phyloP scores from a whole-genome alignment of 37 sponge, comb jelly and placozoan genomes.

The Eunapius fragilis region DNA sequence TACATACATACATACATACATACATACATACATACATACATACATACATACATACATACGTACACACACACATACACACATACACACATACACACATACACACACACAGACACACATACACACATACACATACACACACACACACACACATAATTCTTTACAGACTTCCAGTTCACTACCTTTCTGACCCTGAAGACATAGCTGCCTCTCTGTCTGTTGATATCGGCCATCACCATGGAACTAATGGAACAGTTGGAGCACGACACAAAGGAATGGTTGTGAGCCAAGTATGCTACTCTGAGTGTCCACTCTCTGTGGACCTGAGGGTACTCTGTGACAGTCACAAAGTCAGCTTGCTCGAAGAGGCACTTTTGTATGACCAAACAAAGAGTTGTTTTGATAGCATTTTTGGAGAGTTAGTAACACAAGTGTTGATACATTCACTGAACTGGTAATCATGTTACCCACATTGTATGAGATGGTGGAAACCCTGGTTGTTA shows the following conservation, averaged over 20 bases:
- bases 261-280: conserved; percentile 84
- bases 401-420: neutral
- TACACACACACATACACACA: too few species aligned
- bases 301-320: conserved; percentile 93
- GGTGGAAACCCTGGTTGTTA: neutral
- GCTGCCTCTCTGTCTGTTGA: conserved; percentile 62
- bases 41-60: too few species aligned
- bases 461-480: neutral
- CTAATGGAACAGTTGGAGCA: conserved; percentile 60
- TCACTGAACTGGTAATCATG: neutral
- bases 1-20: neutral
- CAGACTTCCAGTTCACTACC: conserved; percentile 59
- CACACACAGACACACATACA: too few species aligned
- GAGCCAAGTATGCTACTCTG: conserved; percentile 73
- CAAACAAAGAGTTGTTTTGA: neutral
- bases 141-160: neutral
- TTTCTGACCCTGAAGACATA: conserved; percentile 89
- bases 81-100: too few species aligned
- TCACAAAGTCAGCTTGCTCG: conserved; percentile 50
- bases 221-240: conserved; percentile 85
- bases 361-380: conserved; percentile 29
- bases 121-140: neutral
- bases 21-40: too few species aligned
- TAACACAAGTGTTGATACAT: neutral
- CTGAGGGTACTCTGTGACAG: conserved; percentile 7